Percentiles rank a stretch among this genome's conserved stretches.
Evolutionary conservation across 2,888 invertebrate genomes (phyloP).

Genomic region (Trileptium ribeirensis): DNA sequence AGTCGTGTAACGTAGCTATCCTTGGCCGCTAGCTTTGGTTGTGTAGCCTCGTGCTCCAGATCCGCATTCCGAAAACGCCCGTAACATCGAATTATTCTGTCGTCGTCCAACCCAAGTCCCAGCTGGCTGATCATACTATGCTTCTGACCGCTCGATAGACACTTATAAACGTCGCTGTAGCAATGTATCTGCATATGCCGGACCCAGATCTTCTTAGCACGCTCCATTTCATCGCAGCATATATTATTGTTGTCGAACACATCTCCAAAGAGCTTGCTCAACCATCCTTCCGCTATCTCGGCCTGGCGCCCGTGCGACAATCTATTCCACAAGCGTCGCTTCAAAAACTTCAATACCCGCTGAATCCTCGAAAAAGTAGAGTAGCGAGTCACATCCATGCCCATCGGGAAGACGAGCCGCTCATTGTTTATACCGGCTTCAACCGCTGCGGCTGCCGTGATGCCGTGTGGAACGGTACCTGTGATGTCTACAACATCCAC

Average conservation of each 20-base stretch:
- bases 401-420: neutral
- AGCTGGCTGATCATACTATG: neutral
- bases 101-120: neutral
- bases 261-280: too few species aligned
- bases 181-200: neutral
- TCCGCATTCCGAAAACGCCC: neutral
- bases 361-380: too few species aligned
- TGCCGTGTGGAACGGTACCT: too few species aligned
- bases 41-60: neutral
- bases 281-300: too few species aligned
- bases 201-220: neutral
- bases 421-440: too few species aligned
- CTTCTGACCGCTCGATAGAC: neutral
- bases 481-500: too few species aligned
- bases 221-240: neutral
- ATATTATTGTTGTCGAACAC: neutral
- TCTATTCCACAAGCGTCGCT: too few species aligned
- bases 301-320: too few species aligned
- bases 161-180: neutral
- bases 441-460: too few species aligned
- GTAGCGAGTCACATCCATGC: neutral
- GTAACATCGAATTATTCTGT: neutral
- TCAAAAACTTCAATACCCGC: too few species aligned
- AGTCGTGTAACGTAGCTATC: too few species aligned
- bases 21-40: neutral